Percentiles rank a stretch among this genome's conserved stretches.
Conservation (phyloP, 2,797 vertebrate species). For the Choloepus didactylus region DNA sequence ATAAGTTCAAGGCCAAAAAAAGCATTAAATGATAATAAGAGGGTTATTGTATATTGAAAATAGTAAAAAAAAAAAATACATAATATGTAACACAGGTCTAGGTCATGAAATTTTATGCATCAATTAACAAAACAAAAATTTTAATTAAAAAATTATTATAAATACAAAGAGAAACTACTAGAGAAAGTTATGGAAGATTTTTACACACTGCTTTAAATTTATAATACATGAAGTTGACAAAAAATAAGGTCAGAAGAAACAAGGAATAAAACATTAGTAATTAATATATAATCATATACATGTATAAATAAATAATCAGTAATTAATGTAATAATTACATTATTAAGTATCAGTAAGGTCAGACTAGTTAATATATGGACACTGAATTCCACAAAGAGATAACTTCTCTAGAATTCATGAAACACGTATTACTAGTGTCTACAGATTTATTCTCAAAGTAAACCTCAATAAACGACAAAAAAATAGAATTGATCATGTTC, state of each 20-base stretch:
- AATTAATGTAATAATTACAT: constrained; percentile 32
- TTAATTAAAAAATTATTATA: constrained; percentile 23
- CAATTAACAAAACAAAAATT: constrained; percentile 33
- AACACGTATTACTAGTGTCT: constrained; percentile 30
- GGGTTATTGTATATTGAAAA: not conserved
- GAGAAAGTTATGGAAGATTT: constrained; percentile 31
- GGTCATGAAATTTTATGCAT: not conserved
- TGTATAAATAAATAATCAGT: not conserved
- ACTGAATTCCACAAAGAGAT: constrained; percentile 20
- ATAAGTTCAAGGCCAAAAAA: constrained; percentile 38
- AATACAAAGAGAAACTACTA: constrained; percentile 40
- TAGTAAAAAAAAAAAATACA: not conserved
- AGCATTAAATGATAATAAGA: constrained; percentile 14
- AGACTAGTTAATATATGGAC: constrained; percentile 12
- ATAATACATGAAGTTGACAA: constrained; percentile 15
- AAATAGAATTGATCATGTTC: not conserved
- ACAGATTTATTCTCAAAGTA: constrained; percentile 13
- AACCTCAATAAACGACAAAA: not conserved
- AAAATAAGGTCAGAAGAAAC: constrained; percentile 36
- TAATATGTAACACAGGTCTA: constrained; percentile 22
- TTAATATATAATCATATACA: not conserved
- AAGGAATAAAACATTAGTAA: not conserved
- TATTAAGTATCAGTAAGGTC: constrained; percentile 23
- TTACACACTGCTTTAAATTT: constrained; percentile 5
- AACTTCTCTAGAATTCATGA: constrained; percentile 48